phyloP scores from a whole-genome alignment of 2,113 vertebrate genomes.

The Strigops habroptila region DNA sequence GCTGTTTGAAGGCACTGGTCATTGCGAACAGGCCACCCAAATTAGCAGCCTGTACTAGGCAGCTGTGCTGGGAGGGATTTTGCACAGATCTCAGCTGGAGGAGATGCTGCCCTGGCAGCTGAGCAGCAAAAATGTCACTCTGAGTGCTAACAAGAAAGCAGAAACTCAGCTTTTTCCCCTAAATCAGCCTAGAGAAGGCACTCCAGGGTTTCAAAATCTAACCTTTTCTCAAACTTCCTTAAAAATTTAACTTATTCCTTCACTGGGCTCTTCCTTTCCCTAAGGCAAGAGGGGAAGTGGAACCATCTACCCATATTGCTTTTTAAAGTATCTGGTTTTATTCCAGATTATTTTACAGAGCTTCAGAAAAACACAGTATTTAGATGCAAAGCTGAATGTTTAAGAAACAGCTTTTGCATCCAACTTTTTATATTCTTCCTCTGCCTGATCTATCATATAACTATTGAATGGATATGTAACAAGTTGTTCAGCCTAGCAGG shows the following conservation, averaged over 20 bases:
- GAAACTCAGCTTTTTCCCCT: slow-evolving; percentile 45
- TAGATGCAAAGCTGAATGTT: neutral
- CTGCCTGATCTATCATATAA: neutral
- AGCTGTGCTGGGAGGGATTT: neutral
- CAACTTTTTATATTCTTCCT: neutral
- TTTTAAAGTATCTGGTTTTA: neutral
- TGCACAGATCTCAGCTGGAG: neutral
- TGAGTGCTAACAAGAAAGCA: neutral
- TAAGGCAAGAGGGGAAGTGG: neutral
- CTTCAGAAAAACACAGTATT: neutral
- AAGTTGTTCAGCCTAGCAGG: neutral
- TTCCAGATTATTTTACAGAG: neutral
- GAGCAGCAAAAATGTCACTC: neutral
- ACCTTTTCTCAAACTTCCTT: slow-evolving; percentile 61
- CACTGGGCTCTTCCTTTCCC: neutral
- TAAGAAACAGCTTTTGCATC: neutral
- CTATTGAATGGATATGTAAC: neutral
- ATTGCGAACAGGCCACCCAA: no score
- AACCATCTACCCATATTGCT: neutral
- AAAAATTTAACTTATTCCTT: slow-evolving; percentile 22
- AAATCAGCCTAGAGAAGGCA: slow-evolving; percentile 2
- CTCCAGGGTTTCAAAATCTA: slow-evolving; percentile 29
- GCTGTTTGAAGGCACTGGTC: no score
- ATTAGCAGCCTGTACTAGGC: no score
- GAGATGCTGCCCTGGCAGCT: neutral